These are phyloP conservation scores for Oscheius sp. DNA, from an alignment of 2,888 invertebrate species.

Conservation along the genomic window DNA sequence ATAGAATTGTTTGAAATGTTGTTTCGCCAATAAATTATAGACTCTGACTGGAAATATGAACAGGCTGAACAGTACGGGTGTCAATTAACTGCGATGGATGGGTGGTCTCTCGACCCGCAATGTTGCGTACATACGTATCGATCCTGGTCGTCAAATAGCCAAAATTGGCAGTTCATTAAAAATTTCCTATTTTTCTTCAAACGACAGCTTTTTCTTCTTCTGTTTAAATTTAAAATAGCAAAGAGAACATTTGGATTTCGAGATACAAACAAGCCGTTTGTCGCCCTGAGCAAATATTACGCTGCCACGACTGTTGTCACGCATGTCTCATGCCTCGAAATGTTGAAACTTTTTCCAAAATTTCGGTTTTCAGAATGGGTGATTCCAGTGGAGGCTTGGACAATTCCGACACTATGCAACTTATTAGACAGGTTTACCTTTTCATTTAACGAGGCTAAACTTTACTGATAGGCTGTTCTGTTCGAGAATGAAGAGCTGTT, in stretches of 20 bases:
- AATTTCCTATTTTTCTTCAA: background rate
- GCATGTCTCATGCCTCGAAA: background rate
- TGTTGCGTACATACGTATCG: conserved; percentile 31
- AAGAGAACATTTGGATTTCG: background rate
- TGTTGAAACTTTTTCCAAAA: background rate
- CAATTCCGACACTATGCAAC: conserved; percentile 56
- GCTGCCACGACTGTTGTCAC: conserved; percentile 23
- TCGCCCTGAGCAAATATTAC: conserved; percentile 21
- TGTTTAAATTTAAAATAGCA: background rate
- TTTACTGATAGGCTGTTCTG: conserved; percentile 79
- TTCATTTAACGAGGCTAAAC: background rate
- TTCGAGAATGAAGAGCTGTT: conserved; percentile 89
- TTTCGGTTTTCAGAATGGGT: conserved; percentile 7
- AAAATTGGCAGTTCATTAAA: background rate
- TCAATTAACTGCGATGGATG: background rate
- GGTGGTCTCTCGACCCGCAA: background rate
- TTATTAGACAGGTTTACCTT: conserved; percentile 53
- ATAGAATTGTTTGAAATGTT: background rate
- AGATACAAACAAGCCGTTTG: background rate
- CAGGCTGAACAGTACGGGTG: no score
- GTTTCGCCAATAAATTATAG: conserved; percentile 6
- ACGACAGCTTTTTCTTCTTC: background rate
- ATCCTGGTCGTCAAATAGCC: conserved; percentile 5
- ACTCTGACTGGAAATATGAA: background rate
- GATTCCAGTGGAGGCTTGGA: conserved; percentile 42